phyloP scores from a whole-genome alignment of 2,888 invertebrate genomes.

The Hedychridium roseum region DNA sequence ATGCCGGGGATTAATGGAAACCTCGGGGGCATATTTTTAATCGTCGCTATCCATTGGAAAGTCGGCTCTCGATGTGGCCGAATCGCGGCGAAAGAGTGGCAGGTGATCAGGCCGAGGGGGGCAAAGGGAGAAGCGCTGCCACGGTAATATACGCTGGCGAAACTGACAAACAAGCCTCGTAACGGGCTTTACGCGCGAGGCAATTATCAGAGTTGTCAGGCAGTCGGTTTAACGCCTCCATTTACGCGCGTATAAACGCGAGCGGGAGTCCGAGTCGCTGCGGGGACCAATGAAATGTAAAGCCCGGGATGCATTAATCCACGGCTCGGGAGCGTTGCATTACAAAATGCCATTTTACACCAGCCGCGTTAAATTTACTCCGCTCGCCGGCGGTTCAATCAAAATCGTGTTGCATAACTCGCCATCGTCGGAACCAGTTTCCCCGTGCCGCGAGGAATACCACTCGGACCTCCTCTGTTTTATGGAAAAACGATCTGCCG shows the following conservation, averaged over 20 bases:
- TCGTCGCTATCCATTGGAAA: neutral
- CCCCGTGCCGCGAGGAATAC: no score
- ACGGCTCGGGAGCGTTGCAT: conserved; percentile 28
- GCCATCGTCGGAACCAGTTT: neutral
- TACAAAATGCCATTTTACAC: conserved; percentile 43
- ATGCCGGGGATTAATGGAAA: no score
- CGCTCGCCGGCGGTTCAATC: conserved; percentile 29
- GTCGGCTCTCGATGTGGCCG: conserved; percentile 1
- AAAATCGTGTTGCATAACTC: conserved; percentile 8
- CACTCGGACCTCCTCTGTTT: no score
- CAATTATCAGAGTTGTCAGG: conserved; percentile 60
- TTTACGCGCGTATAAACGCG: conserved; percentile 53
- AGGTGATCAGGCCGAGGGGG: neutral
- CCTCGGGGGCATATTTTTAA: neutral
- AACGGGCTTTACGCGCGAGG: conserved; percentile 54
- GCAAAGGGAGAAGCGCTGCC: conserved; percentile 2
- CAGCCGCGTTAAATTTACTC: conserved; percentile 26
- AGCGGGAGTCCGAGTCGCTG: conserved; percentile 39
- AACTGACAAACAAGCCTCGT: conserved; percentile 52
- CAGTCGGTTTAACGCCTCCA: conserved; percentile 57
- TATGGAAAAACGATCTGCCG: no score
- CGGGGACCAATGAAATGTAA: conserved; percentile 42
- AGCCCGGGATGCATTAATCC: conserved; percentile 42
- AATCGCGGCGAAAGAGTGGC: conserved; percentile 2
- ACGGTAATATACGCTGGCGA: conserved; percentile 44